Evolutionary conservation across 2,113 vertebrate genomes (phyloP).

Genomic region (Sakesphorus luctuosus): DNA sequence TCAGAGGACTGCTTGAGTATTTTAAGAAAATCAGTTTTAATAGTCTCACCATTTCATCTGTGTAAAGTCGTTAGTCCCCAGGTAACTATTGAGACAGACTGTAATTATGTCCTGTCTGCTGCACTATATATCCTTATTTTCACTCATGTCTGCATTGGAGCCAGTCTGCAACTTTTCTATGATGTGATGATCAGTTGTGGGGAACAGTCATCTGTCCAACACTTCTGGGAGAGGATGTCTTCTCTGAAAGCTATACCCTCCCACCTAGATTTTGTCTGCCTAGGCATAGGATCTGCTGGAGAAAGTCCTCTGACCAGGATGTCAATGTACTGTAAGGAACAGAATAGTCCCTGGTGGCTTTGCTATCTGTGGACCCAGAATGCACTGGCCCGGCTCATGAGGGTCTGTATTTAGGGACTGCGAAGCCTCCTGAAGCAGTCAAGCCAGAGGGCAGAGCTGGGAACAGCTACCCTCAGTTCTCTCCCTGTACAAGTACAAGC

Average conservation of each 20-base stretch:
- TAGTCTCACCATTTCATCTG: slow-evolving; percentile 10
- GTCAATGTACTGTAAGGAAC: background rate
- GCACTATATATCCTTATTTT: slow-evolving; percentile 38
- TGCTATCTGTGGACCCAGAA: background rate
- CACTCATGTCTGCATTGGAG: background rate
- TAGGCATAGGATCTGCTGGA: background rate
- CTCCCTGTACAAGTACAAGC: background rate
- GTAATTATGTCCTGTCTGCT: background rate
- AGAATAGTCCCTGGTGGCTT: background rate
- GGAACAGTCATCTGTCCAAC: background rate
- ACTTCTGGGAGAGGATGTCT: background rate
- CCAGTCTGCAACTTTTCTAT: background rate
- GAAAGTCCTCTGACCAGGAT: background rate
- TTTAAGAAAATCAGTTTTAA: slow-evolving; percentile 33
- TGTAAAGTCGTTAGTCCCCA: slow-evolving; percentile 1
- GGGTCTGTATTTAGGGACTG: background rate
- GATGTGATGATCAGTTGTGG: background rate
- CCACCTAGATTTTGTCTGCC: background rate
- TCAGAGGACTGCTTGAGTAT: background rate
- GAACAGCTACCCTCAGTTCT: background rate
- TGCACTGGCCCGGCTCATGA: background rate
- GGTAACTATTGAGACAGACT: slow-evolving; percentile 9
- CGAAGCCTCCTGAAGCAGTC: background rate
- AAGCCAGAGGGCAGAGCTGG: background rate
- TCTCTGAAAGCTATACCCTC: background rate